phyloP scores from a whole-genome alignment of 2,888 invertebrate species.

The Eurytoma adleriae region DNA sequence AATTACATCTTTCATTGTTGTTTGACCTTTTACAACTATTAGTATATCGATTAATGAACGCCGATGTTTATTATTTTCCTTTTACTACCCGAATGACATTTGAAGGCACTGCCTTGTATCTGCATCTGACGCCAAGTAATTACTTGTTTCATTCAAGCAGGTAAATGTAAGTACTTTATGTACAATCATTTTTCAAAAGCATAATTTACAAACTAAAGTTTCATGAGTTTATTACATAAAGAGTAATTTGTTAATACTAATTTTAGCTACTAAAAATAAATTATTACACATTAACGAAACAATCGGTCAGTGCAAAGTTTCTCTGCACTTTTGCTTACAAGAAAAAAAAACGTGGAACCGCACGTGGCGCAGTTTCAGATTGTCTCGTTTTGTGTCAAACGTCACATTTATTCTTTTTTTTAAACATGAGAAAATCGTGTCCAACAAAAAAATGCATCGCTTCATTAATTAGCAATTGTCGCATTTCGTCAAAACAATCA shows the following conservation, averaged over 20 bases:
- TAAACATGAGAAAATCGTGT: background rate
- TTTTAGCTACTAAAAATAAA: constrained; percentile 9
- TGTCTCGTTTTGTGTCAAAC: constrained; percentile 20
- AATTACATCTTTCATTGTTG: constrained; percentile 29
- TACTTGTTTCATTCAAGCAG: constrained; percentile 29
- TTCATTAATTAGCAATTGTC: constrained; percentile 9
- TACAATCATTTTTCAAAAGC: constrained; percentile 30
- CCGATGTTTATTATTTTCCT: constrained; percentile 1
- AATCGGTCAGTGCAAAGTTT: background rate
- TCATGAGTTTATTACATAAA: constrained; percentile 16
- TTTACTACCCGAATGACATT: constrained; percentile 16
- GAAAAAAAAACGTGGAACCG: too few species aligned
- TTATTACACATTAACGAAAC: constrained; percentile 18
- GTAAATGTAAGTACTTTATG: constrained; percentile 36
- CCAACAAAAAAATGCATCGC: constrained; percentile 12
- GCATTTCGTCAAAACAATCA: constrained; percentile 4
- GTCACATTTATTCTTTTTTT: background rate
- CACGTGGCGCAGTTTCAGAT: background rate
- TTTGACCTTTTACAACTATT: constrained; percentile 17
- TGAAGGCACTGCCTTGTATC: constrained; percentile 47
- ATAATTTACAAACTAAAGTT: constrained; percentile 23
- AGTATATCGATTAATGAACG: constrained; percentile 18
- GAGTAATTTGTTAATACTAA: constrained; percentile 10
- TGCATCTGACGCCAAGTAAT: constrained; percentile 35
- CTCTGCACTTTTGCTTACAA: background rate